Percentiles rank a stretch among this genome's conserved stretches.
These are phyloP conservation scores for Cyprinodon brontotheroides DNA, from an alignment of 2,113 vertebrate species.

Conservation along the genomic window DNA sequence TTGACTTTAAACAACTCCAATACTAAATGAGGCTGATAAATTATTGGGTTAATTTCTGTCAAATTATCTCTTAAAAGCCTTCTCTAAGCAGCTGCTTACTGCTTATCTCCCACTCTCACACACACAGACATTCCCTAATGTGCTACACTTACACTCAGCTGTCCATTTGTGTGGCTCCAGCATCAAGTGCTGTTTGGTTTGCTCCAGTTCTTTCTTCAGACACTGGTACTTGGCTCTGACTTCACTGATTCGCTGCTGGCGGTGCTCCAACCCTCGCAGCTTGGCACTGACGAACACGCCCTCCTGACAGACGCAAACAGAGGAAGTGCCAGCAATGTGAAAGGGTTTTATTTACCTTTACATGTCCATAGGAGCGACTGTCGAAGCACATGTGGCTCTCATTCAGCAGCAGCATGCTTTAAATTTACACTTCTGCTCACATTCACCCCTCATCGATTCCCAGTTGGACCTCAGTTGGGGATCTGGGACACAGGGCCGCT, in stretches of 20 bases:
- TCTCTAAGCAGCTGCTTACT: neutral
- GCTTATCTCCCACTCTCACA: neutral
- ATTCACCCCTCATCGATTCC: conserved; percentile 31
- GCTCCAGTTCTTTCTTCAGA: conserved; percentile 95
- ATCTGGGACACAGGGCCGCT: conserved; percentile 47
- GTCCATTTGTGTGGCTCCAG: conserved; percentile 97
- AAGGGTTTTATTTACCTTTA: conserved; percentile 36
- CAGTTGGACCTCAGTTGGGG: conserved; percentile 21
- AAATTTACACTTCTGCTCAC: conserved; percentile 30
- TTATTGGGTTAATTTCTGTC: neutral
- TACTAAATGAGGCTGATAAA: neutral
- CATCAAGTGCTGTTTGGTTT: conserved; percentile 96
- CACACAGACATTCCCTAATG: neutral
- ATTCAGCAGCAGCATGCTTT: conserved; percentile 18
- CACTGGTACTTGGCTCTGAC: conserved; percentile 93
- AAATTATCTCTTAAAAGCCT: neutral
- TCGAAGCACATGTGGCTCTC: conserved; percentile 23
- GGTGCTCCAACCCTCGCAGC: conserved; percentile 90
- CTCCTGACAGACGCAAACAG: conserved; percentile 75
- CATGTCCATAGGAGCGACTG: conserved; percentile 15
- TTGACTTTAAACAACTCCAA: neutral
- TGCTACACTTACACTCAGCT: conserved; percentile 90
- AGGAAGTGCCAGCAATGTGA: conserved; percentile 13
- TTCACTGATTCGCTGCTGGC: conserved; percentile 95
- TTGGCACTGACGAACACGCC: conserved; percentile 87